phyloP scores from a whole-genome alignment of 2,888 invertebrate genomes.

The Protodeltote pygarga region DNA sequence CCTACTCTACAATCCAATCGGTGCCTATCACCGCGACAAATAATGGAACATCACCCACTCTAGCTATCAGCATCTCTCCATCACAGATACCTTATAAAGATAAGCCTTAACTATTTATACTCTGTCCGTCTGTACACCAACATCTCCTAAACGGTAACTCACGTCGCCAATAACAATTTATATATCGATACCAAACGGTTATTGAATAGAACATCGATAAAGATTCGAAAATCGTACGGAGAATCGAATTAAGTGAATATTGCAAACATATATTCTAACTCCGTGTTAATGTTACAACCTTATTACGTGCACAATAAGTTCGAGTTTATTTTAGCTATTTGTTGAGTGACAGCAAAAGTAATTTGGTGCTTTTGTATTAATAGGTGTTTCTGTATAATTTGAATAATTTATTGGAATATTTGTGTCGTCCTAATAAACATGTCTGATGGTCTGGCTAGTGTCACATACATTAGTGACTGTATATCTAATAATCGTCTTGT shows the following conservation, averaged over 20 bases:
- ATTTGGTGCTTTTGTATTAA: constrained; percentile 52
- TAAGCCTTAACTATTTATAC: constrained; percentile 78
- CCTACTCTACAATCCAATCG: constrained; percentile 20
- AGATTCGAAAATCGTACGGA: constrained; percentile 70
- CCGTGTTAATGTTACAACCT: constrained; percentile 21
- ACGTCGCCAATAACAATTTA: constrained; percentile 81
- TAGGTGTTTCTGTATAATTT: constrained; percentile 63
- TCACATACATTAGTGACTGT: constrained; percentile 54
- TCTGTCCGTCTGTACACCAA: constrained; percentile 77
- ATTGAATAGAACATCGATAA: constrained; percentile 77
- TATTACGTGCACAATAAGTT: constrained; percentile 15
- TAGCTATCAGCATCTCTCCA: constrained; percentile 67
- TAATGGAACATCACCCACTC: constrained; percentile 66
- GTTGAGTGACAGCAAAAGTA: constrained; percentile 22
- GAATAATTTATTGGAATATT: constrained; percentile 69
- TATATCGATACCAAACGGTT: constrained; percentile 79
- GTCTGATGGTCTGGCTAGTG: constrained; percentile 49
- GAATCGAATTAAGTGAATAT: constrained; percentile 52
- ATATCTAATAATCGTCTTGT: constrained; percentile 61
- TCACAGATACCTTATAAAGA: constrained; percentile 74
- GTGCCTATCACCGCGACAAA: constrained; percentile 42
- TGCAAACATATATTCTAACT: constrained; percentile 47
- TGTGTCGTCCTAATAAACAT: constrained; percentile 68
- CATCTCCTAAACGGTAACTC: constrained; percentile 81
- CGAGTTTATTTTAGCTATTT: constrained; percentile 20